Evolutionary conservation across 2,888 invertebrate species (phyloP), one percentile per base, ranked within the genome.

Genomic region (Loripinus fragilis): DNA sequence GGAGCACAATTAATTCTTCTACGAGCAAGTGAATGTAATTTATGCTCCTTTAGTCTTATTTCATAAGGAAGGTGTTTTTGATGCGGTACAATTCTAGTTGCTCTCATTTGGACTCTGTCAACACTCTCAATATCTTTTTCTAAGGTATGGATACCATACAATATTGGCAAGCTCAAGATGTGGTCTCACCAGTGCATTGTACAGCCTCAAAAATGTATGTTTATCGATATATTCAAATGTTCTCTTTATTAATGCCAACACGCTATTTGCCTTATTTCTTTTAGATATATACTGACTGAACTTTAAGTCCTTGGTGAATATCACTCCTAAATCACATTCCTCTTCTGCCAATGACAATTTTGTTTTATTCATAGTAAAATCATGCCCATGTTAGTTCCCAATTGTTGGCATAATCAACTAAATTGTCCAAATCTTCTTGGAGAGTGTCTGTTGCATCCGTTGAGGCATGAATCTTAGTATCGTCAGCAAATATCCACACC

Each of bases 191-290:
- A 42, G 1, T 2, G 64, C 71, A 28, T 20, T 64, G 33, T 71
- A 73, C 2, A 73, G 67, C 23, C 38, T 65, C 15, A 73, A 17
- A 33, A 73, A 73, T 12, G 67, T 38, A 42, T 73, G 17, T 23
- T 67, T 73, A 25, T 73, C 66, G 3, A 73, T 10, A 42, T 50
- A 50, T 12, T 67, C n/a, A 87, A 45, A 69, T 33, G 45, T 28
- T 52, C 73, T 28, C 25, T 28, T 50, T 2, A 77, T 72, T 15
- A 77, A 25, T 12, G 67, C 50, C 17, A 72, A 1, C 10, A 74
- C 70, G 52, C 78, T 78, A 50, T 74, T 70, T 8, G 78, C 69
- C 48, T 74, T 78, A 41, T 7, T 28, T 15, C 38, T 38, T 12
- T 38, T 38, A 38, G 38, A 5, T 38, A 38, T 38, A 12, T 38